phyloP scores from a whole-genome alignment of 2,888 invertebrate species.

The Stictocephala bisonia region DNA sequence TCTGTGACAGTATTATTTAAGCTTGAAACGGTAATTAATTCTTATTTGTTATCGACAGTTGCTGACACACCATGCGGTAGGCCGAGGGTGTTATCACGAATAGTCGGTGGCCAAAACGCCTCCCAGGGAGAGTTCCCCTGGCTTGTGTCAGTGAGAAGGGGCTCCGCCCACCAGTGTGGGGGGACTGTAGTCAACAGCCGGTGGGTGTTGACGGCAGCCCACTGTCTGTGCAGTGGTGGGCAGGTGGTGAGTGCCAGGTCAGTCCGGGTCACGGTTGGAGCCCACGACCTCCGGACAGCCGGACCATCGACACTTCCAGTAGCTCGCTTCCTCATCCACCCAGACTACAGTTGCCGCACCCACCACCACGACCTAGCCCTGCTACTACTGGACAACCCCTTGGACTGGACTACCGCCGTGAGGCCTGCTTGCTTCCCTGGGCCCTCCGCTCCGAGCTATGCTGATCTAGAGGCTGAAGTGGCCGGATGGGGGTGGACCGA shows the following conservation, averaged over 20 bases:
- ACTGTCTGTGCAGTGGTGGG: conserved; percentile 82
- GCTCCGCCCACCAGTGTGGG: conserved; percentile 85
- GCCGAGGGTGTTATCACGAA: conserved; percentile 67
- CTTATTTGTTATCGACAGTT: conserved; percentile 71
- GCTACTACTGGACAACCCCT: conserved; percentile 74
- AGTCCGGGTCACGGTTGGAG: conserved; percentile 76
- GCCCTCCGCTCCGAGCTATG: conserved; percentile 61
- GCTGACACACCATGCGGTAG: conserved; percentile 68
- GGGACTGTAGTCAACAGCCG: conserved; percentile 79
- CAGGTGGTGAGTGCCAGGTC: conserved; percentile 73
- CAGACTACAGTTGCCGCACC: conserved; percentile 74
- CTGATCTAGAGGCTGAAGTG: conserved; percentile 73
- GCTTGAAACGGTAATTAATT: too few species aligned
- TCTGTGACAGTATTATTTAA: too few species aligned
- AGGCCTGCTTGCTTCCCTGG: conserved; percentile 82
- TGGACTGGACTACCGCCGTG: conserved; percentile 76
- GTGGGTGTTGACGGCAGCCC: conserved; percentile 84
- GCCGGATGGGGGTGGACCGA: conserved; percentile 91
- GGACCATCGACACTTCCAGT: conserved; percentile 66
- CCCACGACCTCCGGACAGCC: conserved; percentile 71
- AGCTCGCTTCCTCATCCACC: conserved; percentile 75
- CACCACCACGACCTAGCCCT: conserved; percentile 73
- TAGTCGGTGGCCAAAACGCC: conserved; percentile 81
- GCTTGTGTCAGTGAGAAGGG: conserved; percentile 81
- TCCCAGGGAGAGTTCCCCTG: conserved; percentile 81